Base-by-base conservation (phyloP, 1,140 invertebrate genomes). In the Drosophila kanapiae region DNA sequence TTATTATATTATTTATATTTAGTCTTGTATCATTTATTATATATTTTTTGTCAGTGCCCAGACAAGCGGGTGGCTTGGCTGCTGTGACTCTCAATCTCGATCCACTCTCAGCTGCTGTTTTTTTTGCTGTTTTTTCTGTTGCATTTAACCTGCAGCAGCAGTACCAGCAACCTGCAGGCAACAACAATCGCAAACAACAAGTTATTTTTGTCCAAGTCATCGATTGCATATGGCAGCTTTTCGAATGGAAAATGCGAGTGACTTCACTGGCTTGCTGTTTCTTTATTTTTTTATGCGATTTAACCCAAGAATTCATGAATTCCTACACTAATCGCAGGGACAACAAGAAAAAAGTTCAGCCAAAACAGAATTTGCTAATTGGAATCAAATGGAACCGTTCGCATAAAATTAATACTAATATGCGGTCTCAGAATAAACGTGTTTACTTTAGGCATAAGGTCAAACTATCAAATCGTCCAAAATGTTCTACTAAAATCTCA, bases 151-250 rank as follows among this genome's bases (percentile, higher is more conserved):
- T 59, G 67, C 53, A 40, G 23, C 48, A 49, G 14, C 16, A 16
- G 10, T 6, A 38, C 7, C 62, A 37, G 0, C 51, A 43, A 45
- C 60, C 51, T 54, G 51, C 51, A 61, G 58, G 23, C 33, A 62
- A 54, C 35, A 69, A 45, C 67, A 69, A 69, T 69, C 38, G 45
- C 65, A 45, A 68, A 8, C 63, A 70, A 61, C 70, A 72, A 74
- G 70, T 63, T 76, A 59, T 80, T 71, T 62, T 80, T 74, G 57
- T 62, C 62, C 59, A 65, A 82, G 61, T 76, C 75, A 84, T 85
- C 72, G 81, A 84, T 84, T 85, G 82, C 77, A 77, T 56, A 38
- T 51, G 63, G 43, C 47, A 61, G 51, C 56, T 61, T 61, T 60
- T 53, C 47, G 37, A 75, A 29, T 42, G 45, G 48, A 60, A 75